These are phyloP conservation scores for Acipenser oxyrinchus DNA, from an alignment of 2,797 vertebrate genomes.

Conservation along the genomic window DNA sequence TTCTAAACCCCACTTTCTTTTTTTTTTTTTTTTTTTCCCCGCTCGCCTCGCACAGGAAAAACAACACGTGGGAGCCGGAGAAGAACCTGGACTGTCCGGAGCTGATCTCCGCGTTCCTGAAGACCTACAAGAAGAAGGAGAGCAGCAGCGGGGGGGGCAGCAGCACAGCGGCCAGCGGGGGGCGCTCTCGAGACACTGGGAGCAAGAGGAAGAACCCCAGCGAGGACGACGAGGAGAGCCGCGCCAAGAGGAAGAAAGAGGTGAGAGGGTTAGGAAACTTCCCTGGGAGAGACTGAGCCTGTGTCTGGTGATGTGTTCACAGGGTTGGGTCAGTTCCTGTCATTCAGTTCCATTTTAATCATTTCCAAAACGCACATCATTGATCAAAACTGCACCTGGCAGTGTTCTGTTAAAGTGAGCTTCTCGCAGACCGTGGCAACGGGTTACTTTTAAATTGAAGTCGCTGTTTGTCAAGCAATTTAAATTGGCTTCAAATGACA, in stretches of 20 bases:
- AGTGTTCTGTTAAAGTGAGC: too few species aligned
- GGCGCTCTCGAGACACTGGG: slow-evolving; percentile 47
- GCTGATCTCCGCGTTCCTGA: slow-evolving; percentile 89
- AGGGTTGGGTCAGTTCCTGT: background rate
- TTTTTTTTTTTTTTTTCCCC: slow-evolving; percentile 16
- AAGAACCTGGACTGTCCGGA: slow-evolving; percentile 94
- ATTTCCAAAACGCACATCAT: too few species aligned
- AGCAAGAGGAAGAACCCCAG: slow-evolving; percentile 76
- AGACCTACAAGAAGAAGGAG: slow-evolving; percentile 85
- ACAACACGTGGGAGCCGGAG: slow-evolving; percentile 97
- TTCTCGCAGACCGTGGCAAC: too few species aligned
- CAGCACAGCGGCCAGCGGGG: slow-evolving; percentile 33
- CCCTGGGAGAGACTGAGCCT: too few species aligned
- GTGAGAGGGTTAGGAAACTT: slow-evolving; percentile 33
- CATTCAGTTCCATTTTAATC: too few species aligned
- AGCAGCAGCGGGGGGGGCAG: slow-evolving; percentile 33
- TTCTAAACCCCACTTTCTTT: too few species aligned
- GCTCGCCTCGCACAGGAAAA: slow-evolving; percentile 60
- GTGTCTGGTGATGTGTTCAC: background rate
- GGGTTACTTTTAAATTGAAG: too few species aligned
- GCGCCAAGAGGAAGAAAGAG: slow-evolving; percentile 86
- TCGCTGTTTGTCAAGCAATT: too few species aligned
- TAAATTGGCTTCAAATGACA: too few species aligned
- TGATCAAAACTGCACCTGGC: too few species aligned
- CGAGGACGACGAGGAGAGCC: slow-evolving; percentile 70